Evolutionary conservation across 2,797 vertebrate species (phyloP), one percentile per base, ranked within the genome.

Genomic region (Falco rusticolus): DNA sequence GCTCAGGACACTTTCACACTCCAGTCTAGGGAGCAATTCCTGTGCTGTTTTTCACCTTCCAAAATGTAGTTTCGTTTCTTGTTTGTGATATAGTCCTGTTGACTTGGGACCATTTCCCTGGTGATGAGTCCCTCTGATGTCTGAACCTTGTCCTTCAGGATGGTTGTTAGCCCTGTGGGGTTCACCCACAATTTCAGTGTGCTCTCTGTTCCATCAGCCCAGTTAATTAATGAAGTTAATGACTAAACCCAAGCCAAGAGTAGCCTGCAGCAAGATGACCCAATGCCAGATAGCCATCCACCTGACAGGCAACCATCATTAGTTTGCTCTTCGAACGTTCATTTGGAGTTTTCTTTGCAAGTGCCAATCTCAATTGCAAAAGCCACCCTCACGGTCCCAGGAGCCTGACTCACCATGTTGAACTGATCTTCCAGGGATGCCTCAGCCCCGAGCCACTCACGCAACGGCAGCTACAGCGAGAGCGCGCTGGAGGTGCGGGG

Each of bases 391-490:
- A 4, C 0, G 5, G 70, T 61, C 34, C 76, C 31, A 25, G 86
- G 43, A 33, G 24, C 78, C 78, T 9, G 5, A 7, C 84, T 96
- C 48, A 50, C 66, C 0, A 0, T 54, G 48, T 43, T 56, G 53
- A 56, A 25, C 54, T 6, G 1, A 54, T 87, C 88, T 95, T 21
- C 51, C 96, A 99, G 98, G 96, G 98, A 99, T 48, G 77, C 97
- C 24, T 98, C 97, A 0, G 97, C 98, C 79, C 97, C 98, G 7
- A 98, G 96, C 96, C 98, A 99, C 96, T 99, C 98, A 0, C 98
- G 97, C 90, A 98, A 98, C 1, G 98, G 98, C 96, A 99, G 98
- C 97, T 99, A 98, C 1, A 96, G 98, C 0, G 98, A 99, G 82
- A 97, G 94, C 16, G 95, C 98, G 0, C 96, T 98, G 96, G 98